These are phyloP conservation scores for Astreopora myriophthalma DNA, from an alignment of 64 coral and sea anemone species.

Conservation along the genomic window DNA sequence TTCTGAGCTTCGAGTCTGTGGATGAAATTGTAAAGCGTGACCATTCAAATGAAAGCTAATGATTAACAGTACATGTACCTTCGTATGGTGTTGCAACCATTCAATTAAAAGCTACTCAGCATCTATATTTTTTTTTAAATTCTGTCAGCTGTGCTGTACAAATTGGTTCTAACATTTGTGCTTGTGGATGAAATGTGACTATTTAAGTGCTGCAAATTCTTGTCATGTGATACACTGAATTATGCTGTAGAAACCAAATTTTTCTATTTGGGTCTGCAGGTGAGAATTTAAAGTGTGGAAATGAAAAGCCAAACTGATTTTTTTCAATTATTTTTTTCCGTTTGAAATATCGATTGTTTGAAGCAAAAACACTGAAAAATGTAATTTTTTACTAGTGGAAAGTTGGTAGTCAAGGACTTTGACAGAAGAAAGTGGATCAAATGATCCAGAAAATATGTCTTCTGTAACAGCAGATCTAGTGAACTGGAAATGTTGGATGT, in stretches of 20 bases:
- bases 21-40: background rate
- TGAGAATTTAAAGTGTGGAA: too few species aligned
- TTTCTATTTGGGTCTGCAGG: too few species aligned
- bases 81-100: background rate
- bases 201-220: background rate
- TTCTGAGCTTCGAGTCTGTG: background rate
- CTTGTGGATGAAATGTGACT: background rate
- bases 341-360: too few species aligned
- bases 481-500: background rate
- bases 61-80: background rate
- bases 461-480: background rate
- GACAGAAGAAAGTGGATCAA: background rate
- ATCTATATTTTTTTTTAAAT: too few species aligned
- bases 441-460: slow-evolving; percentile 1
- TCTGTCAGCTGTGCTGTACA: too few species aligned
- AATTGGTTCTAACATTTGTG: too few species aligned
- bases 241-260: background rate
- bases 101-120: too few species aligned
- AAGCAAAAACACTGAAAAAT: too few species aligned
- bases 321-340: too few species aligned
- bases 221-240: background rate
- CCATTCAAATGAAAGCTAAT: background rate
- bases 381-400: background rate
- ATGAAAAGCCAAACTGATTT: too few species aligned
- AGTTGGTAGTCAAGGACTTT: background rate